Conservation (phyloP, 2,888 invertebrate genomes). For the Campopleginae sp. region DNA sequence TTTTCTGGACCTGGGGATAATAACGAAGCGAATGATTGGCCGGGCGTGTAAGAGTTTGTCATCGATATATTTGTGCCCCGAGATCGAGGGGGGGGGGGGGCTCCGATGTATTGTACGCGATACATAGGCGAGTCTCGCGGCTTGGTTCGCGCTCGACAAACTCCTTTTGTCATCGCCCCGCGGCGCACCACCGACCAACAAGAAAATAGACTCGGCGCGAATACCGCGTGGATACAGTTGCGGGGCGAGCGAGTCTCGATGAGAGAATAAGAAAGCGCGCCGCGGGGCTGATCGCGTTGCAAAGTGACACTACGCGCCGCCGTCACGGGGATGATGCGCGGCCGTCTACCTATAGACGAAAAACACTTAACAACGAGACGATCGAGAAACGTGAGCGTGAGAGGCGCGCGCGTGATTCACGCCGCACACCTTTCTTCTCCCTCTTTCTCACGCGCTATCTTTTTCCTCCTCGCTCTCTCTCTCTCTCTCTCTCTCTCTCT, state of each 20-base stretch:
- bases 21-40: conserved; percentile 5
- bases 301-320: conserved; percentile 29
- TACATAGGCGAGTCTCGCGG: neutral
- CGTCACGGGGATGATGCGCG: too few species aligned
- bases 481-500: conserved; percentile 9
- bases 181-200: neutral
- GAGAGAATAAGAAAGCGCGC: conserved; percentile 1
- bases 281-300: conserved; percentile 1
- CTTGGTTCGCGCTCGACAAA: too few species aligned
- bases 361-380: conserved; percentile 18
- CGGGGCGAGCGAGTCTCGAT: neutral
- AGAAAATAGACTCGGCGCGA: conserved; percentile 39
- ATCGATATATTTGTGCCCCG: conserved; percentile 52
- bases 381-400: conserved; percentile 51
- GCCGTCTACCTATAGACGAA: conserved; percentile 16
- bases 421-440: conserved; percentile 71
- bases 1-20: conserved; percentile 93
- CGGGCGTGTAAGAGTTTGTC: too few species aligned
- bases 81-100: neutral
- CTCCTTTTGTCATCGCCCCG: neutral
- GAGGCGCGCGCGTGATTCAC: conserved; percentile 76
- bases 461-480: conserved; percentile 9
- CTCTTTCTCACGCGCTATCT: conserved; percentile 32
- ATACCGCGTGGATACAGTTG: conserved; percentile 38
- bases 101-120: conserved; percentile 8